Evolutionary conservation across 2,113 vertebrate genomes (phyloP).

Genomic region (Perca fluviatilis): DNA sequence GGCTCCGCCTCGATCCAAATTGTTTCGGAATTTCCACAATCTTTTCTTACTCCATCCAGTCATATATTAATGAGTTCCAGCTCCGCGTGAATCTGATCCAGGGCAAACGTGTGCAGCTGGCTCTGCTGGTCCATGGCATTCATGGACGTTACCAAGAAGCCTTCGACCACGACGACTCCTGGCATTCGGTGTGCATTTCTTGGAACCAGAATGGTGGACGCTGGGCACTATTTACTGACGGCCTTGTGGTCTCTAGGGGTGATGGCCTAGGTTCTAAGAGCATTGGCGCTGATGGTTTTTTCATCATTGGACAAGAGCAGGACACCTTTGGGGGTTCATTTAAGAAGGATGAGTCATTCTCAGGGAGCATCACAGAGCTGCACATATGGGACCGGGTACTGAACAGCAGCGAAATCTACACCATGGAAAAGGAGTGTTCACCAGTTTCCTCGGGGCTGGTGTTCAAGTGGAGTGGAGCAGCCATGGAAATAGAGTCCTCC

Average conservation of each 20-base stretch:
- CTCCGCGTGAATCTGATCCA: slow-evolving; percentile 72
- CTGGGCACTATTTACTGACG: slow-evolving; percentile 78
- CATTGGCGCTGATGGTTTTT: slow-evolving; percentile 71
- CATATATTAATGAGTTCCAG: slow-evolving; percentile 82
- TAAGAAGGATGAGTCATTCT: slow-evolving; percentile 78
- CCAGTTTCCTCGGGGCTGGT: slow-evolving; percentile 76
- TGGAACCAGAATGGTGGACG: slow-evolving; percentile 75
- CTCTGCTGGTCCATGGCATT: slow-evolving; percentile 78
- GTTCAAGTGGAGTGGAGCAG: slow-evolving; percentile 78
- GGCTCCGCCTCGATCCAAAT: slow-evolving; percentile 70
- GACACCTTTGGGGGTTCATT: slow-evolving; percentile 74
- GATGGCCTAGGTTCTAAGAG: slow-evolving; percentile 48
- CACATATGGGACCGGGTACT: slow-evolving; percentile 84
- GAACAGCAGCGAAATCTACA: slow-evolving; percentile 70
- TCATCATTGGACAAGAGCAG: slow-evolving; percentile 82
- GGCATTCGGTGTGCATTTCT: slow-evolving; percentile 81
- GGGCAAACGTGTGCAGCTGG: slow-evolving; percentile 71
- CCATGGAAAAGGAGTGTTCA: slow-evolving; percentile 82
- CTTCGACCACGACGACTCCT: slow-evolving; percentile 77
- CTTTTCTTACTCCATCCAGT: slow-evolving; percentile 82
- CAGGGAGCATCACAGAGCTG: slow-evolving; percentile 82
- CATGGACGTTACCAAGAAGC: slow-evolving; percentile 68
- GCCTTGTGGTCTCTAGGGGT: slow-evolving; percentile 36
- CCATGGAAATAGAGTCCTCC: slow-evolving; percentile 76
- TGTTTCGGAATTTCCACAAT: slow-evolving; percentile 78